Evolutionary conservation across 2,797 vertebrate species (phyloP).

Genomic region (Gorsachius magnificus): DNA sequence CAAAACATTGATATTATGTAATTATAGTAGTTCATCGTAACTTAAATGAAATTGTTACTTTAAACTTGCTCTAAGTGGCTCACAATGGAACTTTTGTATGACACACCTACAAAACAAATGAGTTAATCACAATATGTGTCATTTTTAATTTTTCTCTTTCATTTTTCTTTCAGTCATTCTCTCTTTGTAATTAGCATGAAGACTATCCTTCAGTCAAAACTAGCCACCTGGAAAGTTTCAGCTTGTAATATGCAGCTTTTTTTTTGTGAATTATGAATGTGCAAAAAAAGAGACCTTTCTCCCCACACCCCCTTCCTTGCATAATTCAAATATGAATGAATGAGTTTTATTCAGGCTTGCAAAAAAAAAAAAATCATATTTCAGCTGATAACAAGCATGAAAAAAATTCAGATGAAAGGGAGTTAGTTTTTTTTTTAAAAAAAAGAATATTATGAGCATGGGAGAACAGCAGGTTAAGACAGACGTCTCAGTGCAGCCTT

Average conservation of each 20-base stretch:
- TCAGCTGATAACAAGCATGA: constrained; percentile 51
- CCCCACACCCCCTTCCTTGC: constrained; percentile 31
- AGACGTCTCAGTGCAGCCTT: constrained; percentile 28
- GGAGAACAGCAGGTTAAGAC: constrained; percentile 41
- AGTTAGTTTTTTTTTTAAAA: neutral
- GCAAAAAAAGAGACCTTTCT: constrained; percentile 51
- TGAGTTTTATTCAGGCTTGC: constrained; percentile 55
- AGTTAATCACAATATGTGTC: constrained; percentile 65
- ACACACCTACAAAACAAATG: constrained; percentile 67
- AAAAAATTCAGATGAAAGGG: constrained; percentile 47
- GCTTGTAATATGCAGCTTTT: constrained; percentile 61
- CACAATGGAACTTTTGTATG: constrained; percentile 47
- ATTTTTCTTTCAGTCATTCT: constrained; percentile 51
- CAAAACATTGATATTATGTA: constrained; percentile 53
- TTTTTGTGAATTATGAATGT: constrained; percentile 59
- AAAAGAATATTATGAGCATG: neutral
- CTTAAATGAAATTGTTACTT: constrained; percentile 58
- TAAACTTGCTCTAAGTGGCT: constrained; percentile 58
- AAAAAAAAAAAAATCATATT: neutral
- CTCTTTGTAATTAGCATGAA: constrained; percentile 59
- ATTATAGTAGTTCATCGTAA: constrained; percentile 41
- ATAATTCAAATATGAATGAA: constrained; percentile 60
- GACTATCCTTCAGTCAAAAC: constrained; percentile 64
- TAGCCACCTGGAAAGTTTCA: constrained; percentile 70
- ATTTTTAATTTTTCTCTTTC: constrained; percentile 59